Conservation (phyloP, 2,888 invertebrate genomes). For the Ornithoptera priamus region DNA sequence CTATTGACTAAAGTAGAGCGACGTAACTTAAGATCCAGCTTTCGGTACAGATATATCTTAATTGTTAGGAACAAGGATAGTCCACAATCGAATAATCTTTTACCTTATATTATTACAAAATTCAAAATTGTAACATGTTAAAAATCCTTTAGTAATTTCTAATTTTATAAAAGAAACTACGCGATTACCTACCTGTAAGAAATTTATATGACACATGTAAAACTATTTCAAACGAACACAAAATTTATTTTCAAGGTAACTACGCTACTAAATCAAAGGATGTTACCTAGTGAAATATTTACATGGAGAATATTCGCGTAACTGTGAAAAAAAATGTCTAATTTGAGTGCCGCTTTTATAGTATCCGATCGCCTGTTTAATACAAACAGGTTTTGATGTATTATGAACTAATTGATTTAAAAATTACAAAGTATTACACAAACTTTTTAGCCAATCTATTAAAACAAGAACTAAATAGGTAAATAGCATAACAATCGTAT, state of each 20-base stretch:
- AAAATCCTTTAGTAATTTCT: too few relatives aligned
- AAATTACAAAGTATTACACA: not conserved
- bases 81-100: too few relatives aligned
- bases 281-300: not conserved
- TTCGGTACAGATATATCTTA: too few relatives aligned
- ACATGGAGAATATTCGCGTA: not conserved
- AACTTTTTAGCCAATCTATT: not conserved
- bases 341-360: not conserved
- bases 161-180: too few relatives aligned
- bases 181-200: too few relatives aligned
- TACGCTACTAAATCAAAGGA: slow-evolving; percentile 15
- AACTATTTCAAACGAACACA: slow-evolving; percentile 11
- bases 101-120: too few relatives aligned
- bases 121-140: too few relatives aligned
- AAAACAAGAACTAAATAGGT: not conserved
- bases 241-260: slow-evolving; percentile 17
- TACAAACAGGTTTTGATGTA: not conserved
- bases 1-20: too few relatives aligned
- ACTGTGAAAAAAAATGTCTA: not conserved
- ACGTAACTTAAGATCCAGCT: too few relatives aligned
- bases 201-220: not conserved
- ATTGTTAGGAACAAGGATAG: too few relatives aligned
- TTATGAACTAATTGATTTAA: not conserved
- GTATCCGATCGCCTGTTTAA: not conserved
- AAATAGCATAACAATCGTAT: too few relatives aligned